Evolutionary conservation across 2,797 vertebrate genomes (phyloP).

Genomic region (Takifugu rubripes): DNA sequence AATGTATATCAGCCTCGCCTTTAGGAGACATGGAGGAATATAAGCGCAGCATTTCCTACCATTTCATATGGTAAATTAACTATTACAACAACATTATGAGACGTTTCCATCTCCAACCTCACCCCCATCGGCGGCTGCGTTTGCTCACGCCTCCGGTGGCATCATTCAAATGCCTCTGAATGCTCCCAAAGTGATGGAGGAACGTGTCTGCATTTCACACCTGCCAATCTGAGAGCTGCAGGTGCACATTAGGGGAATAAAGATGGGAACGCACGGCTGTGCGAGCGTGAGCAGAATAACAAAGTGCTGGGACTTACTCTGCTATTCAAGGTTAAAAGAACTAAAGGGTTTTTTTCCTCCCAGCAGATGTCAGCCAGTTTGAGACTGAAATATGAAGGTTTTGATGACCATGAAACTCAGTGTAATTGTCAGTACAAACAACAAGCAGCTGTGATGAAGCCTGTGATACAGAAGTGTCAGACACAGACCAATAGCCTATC

Average conservation of each 20-base stretch:
- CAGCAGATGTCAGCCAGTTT: neutral
- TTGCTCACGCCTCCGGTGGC: constrained; percentile 34
- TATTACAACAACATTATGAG: no score
- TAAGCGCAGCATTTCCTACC: no score
- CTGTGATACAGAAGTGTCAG: neutral
- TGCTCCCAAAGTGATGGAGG: constrained; percentile 34
- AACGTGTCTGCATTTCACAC: constrained; percentile 51
- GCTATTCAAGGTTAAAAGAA: constrained; percentile 16
- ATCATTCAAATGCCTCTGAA: constrained; percentile 46
- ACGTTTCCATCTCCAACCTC: no score
- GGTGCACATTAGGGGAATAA: constrained; percentile 24
- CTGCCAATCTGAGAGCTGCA: constrained; percentile 54
- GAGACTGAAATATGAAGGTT: constrained; percentile 7
- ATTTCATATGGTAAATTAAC: no score
- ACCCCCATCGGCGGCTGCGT: constrained; percentile 7
- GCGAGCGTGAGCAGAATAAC: constrained; percentile 20
- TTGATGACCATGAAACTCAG: constrained; percentile 8
- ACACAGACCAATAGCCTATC: constrained; percentile 7
- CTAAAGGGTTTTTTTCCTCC: neutral
- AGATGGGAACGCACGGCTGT: constrained; percentile 29
- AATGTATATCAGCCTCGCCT: constrained; percentile 37
- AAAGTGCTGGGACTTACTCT: constrained; percentile 12
- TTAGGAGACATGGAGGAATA: no score
- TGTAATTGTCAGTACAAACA: constrained; percentile 9
- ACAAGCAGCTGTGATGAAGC: constrained; percentile 2